Conservation (phyloP, 2,888 invertebrate species). For the Leptinotarsa juncta region DNA sequence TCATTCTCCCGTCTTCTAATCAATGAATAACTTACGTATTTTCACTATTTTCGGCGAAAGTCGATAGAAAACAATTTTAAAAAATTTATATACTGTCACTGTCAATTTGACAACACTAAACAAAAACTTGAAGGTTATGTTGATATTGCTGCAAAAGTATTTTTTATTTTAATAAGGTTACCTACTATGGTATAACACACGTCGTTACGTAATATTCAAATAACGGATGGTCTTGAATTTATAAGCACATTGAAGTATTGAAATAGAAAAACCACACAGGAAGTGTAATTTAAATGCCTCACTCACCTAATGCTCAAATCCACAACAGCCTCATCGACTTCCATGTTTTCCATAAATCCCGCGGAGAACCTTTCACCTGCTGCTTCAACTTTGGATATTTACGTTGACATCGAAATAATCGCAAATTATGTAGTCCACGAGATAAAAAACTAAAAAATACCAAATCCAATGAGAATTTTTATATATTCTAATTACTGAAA, state of each 20-base stretch:
- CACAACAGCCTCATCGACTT: constrained; percentile 89
- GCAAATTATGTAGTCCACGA: neutral
- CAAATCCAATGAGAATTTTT: neutral
- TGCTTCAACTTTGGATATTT: constrained; percentile 13
- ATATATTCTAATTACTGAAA: constrained; percentile 14
- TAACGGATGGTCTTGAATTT: neutral
- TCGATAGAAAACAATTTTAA: too few relatives aligned
- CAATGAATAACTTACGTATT: too few relatives aligned
- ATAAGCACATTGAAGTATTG: neutral
- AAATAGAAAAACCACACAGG: neutral
- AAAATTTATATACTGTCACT: too few relatives aligned
- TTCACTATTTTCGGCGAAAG: too few relatives aligned
- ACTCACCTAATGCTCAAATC: constrained; percentile 87
- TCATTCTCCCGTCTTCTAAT: too few relatives aligned
- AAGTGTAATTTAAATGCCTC: neutral
- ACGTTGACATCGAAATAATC: constrained; percentile 21
- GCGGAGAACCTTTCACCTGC: constrained; percentile 29
- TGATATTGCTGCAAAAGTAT: neutral
- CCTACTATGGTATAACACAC: neutral
- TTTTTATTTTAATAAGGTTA: neutral
- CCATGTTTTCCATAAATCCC: constrained; percentile 73
- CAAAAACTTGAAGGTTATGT: constrained; percentile 8
- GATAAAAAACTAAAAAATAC: neutral
- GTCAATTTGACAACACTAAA: too few relatives aligned
- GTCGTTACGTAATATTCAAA: constrained; percentile 3